These are phyloP conservation scores for Eulacestoma nigropectus DNA, from an alignment of 2,113 vertebrate species.

Conservation along the genomic window DNA sequence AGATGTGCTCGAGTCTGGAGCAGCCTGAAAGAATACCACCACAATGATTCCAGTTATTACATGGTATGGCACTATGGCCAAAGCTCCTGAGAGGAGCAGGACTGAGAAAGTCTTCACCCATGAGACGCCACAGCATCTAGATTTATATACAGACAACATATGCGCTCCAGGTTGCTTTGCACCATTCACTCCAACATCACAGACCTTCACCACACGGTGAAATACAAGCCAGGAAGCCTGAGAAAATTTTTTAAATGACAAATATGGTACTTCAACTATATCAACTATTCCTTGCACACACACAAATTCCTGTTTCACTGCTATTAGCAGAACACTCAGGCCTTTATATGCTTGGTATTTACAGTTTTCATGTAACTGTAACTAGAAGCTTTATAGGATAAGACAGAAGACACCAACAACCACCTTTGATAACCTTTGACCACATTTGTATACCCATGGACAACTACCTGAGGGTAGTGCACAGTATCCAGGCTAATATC, in stretches of 20 bases:
- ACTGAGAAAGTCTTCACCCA: neutral
- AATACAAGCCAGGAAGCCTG: neutral
- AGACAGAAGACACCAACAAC: neutral
- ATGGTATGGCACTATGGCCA: neutral
- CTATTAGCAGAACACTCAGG: neutral
- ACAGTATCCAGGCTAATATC: neutral
- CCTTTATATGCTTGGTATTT: neutral
- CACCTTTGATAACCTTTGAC: neutral
- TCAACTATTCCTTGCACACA: neutral
- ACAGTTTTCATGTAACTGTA: neutral
- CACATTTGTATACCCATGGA: neutral
- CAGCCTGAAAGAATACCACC: neutral
- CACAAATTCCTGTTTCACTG: neutral
- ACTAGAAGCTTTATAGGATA: neutral
- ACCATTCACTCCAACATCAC: neutral
- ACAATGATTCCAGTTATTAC: neutral
- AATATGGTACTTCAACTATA: neutral
- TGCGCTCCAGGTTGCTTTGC: neutral
- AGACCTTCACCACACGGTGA: neutral
- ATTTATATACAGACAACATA: neutral
- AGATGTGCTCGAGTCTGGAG: neutral
- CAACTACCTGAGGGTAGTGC: neutral
- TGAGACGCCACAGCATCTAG: neutral
- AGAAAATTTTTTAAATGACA: neutral
- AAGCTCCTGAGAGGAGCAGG: neutral